A percentile compares a stretch with the other conserved stretches of the same genome.
These are phyloP conservation scores for Torymus texanus DNA, from an alignment of 2,888 invertebrate species.

Conservation along the genomic window DNA sequence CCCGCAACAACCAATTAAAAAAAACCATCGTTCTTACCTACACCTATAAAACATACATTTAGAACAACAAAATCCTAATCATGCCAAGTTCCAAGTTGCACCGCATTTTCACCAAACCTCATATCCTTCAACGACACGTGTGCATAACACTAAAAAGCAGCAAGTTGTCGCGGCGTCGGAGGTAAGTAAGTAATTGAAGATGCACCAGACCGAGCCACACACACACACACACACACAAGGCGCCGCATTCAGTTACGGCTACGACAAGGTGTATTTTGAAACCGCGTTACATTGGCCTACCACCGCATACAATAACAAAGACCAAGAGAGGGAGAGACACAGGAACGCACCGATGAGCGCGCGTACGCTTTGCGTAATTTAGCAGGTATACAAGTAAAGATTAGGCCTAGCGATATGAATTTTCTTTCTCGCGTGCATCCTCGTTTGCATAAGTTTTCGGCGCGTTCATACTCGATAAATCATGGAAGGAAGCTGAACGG, in stretches of 20 bases:
- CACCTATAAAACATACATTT: too few relatives aligned
- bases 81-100: too few relatives aligned
- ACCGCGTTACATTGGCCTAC: slow-evolving; percentile 24
- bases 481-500: not conserved
- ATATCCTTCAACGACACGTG: too few relatives aligned
- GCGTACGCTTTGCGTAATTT: slow-evolving; percentile 35
- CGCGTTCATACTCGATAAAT: not conserved
- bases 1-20: too few relatives aligned
- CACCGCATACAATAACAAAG: not conserved
- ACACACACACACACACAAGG: not conserved
- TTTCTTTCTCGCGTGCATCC: not conserved
- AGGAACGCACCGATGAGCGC: not conserved
- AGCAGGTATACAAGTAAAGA: not conserved
- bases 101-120: too few relatives aligned
- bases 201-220: slow-evolving; percentile 7
- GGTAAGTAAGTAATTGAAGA: slow-evolving; percentile 29
- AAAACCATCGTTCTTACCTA: too few relatives aligned
- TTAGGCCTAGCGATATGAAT: not conserved
- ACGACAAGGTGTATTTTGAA: slow-evolving; percentile 37
- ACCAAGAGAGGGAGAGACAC: not conserved
- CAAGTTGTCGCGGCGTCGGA: not conserved
- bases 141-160: too few relatives aligned
- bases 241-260: not conserved
- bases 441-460: slow-evolving; percentile 14
- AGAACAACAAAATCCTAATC: too few relatives aligned